Evolutionary conservation across 2,797 vertebrate genomes (phyloP).

Genomic region (Carduelis carduelis): DNA sequence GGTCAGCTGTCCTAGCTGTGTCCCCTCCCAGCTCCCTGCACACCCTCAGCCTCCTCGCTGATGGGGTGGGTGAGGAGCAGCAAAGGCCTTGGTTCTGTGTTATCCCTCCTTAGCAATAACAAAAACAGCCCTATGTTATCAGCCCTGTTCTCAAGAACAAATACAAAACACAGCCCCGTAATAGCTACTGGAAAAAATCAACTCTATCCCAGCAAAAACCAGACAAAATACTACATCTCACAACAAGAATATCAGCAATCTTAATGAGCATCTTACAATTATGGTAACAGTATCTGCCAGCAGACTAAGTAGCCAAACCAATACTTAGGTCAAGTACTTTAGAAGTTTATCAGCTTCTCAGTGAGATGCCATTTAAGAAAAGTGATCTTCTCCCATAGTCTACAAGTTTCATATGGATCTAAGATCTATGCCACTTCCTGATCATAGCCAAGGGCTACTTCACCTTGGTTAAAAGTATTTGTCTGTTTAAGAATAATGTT

Average conservation of each 20-base stretch:
- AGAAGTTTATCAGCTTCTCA: neutral
- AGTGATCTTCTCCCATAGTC: neutral
- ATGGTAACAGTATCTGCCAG: accelerated
- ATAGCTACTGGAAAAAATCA: neutral
- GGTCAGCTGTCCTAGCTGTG: neutral
- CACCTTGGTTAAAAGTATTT: neutral
- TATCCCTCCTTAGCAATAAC: neutral
- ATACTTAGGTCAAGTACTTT: neutral
- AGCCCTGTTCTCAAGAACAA: neutral
- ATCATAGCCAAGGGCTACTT: neutral
- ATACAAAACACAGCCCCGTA: neutral
- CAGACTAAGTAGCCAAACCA: neutral
- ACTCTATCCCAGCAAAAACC: neutral
- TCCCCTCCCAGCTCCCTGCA: too few species aligned
- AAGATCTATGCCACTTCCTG: neutral
- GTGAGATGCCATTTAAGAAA: neutral
- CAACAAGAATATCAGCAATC: neutral
- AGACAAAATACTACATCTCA: neutral
- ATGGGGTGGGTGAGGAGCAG: neutral
- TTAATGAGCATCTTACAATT: neutral
- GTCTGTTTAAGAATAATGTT: neutral
- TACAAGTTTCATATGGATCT: neutral
- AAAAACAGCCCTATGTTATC: neutral
- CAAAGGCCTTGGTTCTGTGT: neutral
- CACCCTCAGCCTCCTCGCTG: accelerated